Conservation (phyloP, 1,140 invertebrate genomes). For the Geopemphigus sp. region DNA sequence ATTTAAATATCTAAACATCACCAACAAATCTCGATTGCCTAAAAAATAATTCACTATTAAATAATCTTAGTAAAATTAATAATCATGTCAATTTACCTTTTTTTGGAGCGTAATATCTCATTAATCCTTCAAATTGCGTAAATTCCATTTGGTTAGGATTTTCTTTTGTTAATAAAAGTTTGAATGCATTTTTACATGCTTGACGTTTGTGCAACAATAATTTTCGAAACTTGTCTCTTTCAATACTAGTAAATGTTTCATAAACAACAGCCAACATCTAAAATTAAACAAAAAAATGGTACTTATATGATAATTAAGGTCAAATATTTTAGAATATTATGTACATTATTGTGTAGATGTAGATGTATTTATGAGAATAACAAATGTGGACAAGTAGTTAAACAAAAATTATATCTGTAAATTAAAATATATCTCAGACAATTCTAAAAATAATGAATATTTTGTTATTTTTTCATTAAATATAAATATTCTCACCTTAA, state of each 20-base stretch:
- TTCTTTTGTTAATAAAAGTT: conserved; percentile 71
- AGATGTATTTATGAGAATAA: no score
- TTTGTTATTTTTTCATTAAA: no score
- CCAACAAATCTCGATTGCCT: conserved; percentile 73
- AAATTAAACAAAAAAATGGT: conserved; percentile 34
- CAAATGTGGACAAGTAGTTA: no score
- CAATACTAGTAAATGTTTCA: conserved; percentile 83
- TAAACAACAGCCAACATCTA: conserved; percentile 88
- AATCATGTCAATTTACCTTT: conserved; percentile 62
- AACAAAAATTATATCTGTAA: no score
- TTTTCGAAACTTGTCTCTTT: conserved; percentile 84
- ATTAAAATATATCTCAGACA: no score
- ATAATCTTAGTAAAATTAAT: conserved; percentile 37
- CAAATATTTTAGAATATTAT: no score
- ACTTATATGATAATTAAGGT: conserved; percentile 45
- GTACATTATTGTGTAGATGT: no score
- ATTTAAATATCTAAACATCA: conserved; percentile 81
- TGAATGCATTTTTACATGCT: conserved; percentile 81
- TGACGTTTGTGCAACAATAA: conserved; percentile 78
- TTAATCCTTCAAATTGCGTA: conserved; percentile 77
- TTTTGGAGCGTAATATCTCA: conserved; percentile 74
- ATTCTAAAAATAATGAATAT: no score
- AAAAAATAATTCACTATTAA: conserved; percentile 52
- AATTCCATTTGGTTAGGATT: conserved; percentile 68
- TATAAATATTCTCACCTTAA: no score